Conservation (phyloP, 2,888 invertebrate genomes). For the Dusona sp. region DNA sequence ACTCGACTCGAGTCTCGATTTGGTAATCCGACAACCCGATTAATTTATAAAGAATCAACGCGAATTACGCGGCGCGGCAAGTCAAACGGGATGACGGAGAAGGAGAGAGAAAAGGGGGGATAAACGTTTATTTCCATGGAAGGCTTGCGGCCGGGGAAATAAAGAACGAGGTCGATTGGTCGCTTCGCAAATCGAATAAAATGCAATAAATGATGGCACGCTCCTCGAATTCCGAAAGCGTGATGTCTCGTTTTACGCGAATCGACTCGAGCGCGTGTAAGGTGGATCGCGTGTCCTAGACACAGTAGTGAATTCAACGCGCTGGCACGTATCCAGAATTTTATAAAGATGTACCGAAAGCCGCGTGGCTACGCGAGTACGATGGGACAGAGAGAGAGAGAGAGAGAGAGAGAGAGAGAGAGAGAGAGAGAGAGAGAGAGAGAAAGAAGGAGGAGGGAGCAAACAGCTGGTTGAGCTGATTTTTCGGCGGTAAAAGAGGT, state of each 20-base stretch:
- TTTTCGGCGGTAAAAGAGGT: background rate
- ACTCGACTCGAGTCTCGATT: background rate
- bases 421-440: background rate
- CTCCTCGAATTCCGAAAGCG: background rate
- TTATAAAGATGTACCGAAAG: conserved; percentile 11
- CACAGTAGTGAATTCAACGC: background rate
- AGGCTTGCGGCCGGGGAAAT: background rate
- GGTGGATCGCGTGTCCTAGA: background rate
- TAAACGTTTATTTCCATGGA: conserved; percentile 23
- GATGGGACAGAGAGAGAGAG: background rate
- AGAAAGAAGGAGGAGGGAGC: too few relatives aligned
- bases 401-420: background rate
- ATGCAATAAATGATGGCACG: background rate
- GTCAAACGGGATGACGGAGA: background rate
- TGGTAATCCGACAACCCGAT: background rate
- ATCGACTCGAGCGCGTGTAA: background rate
- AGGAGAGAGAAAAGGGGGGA: background rate
- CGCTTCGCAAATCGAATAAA: background rate
- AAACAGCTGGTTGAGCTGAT: conserved; percentile 5
- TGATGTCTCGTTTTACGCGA: background rate
- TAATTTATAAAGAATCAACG: background rate
- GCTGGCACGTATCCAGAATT: conserved; percentile 48
- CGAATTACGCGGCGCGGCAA: background rate
- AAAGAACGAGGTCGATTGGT: background rate
- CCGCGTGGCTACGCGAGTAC: background rate